Base-by-base conservation (phyloP, 2,888 invertebrate species). In the Pocota personata region DNA sequence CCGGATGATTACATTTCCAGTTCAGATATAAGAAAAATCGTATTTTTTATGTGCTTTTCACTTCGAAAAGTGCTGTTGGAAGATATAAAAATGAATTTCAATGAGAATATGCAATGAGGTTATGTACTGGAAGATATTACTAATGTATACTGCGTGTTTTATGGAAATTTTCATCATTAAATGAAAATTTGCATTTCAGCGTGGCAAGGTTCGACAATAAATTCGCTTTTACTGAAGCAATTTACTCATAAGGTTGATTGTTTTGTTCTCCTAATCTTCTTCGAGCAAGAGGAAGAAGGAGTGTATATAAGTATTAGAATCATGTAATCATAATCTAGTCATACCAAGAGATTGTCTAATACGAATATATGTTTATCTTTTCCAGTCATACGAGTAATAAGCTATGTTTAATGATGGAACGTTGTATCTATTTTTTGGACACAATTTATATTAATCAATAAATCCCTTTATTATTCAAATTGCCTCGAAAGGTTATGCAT, bases 1-100 rank as follows among this genome's bases (percentile, higher is more conserved):
- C 50, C 35, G 57, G 50, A 79, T 57, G 72, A 73, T 72, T 79
- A 66, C 64, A 73, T 66, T 79, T 57, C 48, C 79, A 79, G 57
- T 72, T 48, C 57, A 79, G 66, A 79, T 16, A n/a, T n/a, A n/a
- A n/a, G 40, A 73, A 24, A 48, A 58, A 50, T 4, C 35, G 6
- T 37, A 32, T 46, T 58, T 69, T 69, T 37, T 46, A n/a, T n/a
- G 27, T 40, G 14, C 35, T 24, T 35, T 35, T 37, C 5, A 40
- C 19, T 58, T 35, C 14, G 21, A 55, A 35, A 19, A 24, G n/a
- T n/a, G n/a, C n/a, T n/a, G n/a, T n/a, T n/a, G 40, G 6, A 24
- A 16, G 40, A 40, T n/a, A n/a, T 8, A 27, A 40, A 40, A 69
- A 69, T 12, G 21, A 32, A 71, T 46, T 69, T 55, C 5, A 43